Percentiles rank a stretch among this genome's conserved stretches.
Conservation (phyloP, 1,140 invertebrate genomes). For the Psix sp. region DNA sequence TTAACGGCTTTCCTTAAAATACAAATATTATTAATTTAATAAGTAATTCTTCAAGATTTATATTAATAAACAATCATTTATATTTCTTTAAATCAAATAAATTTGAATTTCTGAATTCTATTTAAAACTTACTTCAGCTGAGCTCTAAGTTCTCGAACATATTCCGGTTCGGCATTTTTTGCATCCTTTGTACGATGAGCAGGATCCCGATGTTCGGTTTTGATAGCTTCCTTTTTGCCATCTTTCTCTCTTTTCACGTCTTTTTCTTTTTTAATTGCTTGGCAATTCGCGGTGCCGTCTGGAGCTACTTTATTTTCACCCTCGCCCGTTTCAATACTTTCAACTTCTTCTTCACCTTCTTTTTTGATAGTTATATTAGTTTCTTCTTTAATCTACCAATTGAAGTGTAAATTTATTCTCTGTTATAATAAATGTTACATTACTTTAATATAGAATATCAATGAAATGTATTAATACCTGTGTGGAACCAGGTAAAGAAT, state of each 20-base stretch:
- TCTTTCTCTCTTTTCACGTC: constrained; percentile 80
- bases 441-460: not conserved
- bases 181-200: constrained; percentile 79
- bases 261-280: constrained; percentile 80
- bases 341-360: constrained; percentile 76
- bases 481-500: constrained; percentile 71
- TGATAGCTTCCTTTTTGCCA: constrained; percentile 80
- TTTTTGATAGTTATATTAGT: constrained; percentile 72
- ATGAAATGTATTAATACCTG: constrained; percentile 61
- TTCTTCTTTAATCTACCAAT: constrained; percentile 74
- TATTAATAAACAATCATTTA: no score
- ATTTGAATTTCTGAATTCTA: no score
- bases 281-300: constrained; percentile 74
- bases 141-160: constrained; percentile 90
- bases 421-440: constrained; percentile 9
- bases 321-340: constrained; percentile 71
- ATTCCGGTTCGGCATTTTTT: constrained; percentile 80
- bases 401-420: constrained; percentile 10
- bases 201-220: constrained; percentile 77
- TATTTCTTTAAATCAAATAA: not conserved
- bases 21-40: constrained; percentile 10
- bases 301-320: constrained; percentile 73
- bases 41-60: not conserved
- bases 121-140: constrained; percentile 94
- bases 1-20: constrained; percentile 89